Conservation (phyloP, 2,888 invertebrate genomes). For the Bugula neritina region DNA sequence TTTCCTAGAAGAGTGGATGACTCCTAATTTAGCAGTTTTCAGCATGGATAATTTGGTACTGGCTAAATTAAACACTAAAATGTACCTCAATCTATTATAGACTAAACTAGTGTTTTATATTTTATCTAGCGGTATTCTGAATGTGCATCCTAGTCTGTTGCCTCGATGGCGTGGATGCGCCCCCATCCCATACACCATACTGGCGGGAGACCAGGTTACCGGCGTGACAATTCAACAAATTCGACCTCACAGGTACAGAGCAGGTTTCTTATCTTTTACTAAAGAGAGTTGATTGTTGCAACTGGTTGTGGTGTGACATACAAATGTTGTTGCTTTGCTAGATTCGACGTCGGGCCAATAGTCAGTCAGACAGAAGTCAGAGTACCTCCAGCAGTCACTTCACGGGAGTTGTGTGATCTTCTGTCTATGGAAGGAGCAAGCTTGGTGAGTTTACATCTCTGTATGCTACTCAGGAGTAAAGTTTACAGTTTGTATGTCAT, state of each 20-base stretch:
- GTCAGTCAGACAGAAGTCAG: slow-evolving; percentile 37
- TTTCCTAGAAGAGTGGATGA: no score
- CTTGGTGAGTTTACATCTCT: slow-evolving; percentile 36
- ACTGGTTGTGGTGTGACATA: no score
- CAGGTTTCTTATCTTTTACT: no score
- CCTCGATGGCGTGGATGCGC: slow-evolving; percentile 91
- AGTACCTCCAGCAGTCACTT: slow-evolving; percentile 36
- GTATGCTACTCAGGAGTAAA: no score
- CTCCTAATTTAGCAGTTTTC: no score
- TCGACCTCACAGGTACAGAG: slow-evolving; percentile 52
- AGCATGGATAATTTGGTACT: no score
- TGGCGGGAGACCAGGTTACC: slow-evolving; percentile 72
- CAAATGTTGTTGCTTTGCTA: no score
- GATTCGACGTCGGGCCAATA: slow-evolving; percentile 49
- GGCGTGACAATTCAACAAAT: slow-evolving; percentile 85
- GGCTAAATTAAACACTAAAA: no score
- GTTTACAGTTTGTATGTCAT: no score
- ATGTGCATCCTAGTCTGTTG: slow-evolving; percentile 84
- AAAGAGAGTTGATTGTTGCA: no score
- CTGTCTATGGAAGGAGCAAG: slow-evolving; percentile 39
- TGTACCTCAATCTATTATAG: no score
- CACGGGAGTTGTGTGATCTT: slow-evolving; percentile 35
- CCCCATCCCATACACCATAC: slow-evolving; percentile 77
- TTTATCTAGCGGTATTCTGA: slow-evolving; percentile 68
- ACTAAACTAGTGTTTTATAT: no score